Evolutionary conservation across 1,140 invertebrate species (phyloP).

Genomic region (Orchesella cincta): DNA sequence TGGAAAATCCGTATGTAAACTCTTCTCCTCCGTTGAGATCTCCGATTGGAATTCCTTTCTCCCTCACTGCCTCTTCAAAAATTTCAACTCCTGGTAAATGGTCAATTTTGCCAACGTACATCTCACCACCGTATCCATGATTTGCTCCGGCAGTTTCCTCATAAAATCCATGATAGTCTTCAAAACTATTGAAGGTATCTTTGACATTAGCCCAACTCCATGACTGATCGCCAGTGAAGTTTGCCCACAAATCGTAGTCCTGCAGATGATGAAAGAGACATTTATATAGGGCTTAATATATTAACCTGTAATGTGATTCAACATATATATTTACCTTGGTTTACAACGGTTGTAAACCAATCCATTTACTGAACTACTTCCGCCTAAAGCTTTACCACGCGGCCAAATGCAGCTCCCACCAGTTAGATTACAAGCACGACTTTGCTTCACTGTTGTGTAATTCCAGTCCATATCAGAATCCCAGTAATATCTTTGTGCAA

Average conservation of each 20-base stretch:
- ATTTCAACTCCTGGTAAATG: slow-evolving; percentile 11
- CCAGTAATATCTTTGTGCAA: background rate
- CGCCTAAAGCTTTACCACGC: slow-evolving; percentile 59
- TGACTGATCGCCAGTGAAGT: background rate
- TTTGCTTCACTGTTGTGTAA: background rate
- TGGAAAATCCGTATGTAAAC: slow-evolving; percentile 66
- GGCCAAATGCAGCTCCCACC: slow-evolving; percentile 54
- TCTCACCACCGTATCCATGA: background rate
- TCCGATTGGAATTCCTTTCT: slow-evolving; percentile 10
- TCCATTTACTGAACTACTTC: slow-evolving; percentile 66
- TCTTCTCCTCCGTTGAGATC: background rate
- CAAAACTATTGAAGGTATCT: background rate
- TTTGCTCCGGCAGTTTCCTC: background rate
- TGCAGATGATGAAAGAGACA: background rate
- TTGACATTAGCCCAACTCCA: slow-evolving; percentile 2
- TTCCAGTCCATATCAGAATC: slow-evolving; percentile 1
- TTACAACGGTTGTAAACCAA: slow-evolving; percentile 72
- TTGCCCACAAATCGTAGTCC: background rate
- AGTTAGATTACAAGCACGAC: background rate
- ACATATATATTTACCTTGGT: too few relatives aligned
- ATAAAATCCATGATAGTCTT: slow-evolving; percentile 23
- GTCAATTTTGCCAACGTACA: slow-evolving; percentile 25
- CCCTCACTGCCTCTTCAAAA: slow-evolving; percentile 1
- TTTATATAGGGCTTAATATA: background rate
- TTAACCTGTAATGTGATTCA: background rate